Evolutionary conservation across 2,888 invertebrate genomes (phyloP).

Genomic region (Encarsia formosa): DNA sequence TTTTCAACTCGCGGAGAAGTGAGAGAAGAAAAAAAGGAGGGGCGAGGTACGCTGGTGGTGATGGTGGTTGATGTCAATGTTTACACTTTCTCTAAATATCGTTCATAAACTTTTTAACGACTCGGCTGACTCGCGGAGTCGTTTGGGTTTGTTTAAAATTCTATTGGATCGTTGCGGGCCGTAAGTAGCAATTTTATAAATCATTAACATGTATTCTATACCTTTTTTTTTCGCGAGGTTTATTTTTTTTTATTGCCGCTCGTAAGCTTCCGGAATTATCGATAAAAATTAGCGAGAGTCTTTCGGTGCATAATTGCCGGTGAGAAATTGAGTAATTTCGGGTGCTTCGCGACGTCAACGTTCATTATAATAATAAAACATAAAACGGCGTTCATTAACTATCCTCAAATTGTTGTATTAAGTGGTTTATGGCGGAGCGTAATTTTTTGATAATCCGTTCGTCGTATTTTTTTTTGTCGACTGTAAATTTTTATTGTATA

Average conservation of each 20-base stretch:
- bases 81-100: slow-evolving; percentile 25
- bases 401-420: too few relatives aligned
- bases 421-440: too few relatives aligned
- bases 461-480: too few relatives aligned
- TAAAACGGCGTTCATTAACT: too few relatives aligned
- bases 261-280: not conserved
- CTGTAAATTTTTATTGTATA: too few relatives aligned
- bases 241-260: not conserved
- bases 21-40: not conserved
- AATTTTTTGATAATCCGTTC: too few relatives aligned
- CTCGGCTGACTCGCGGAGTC: too few relatives aligned
- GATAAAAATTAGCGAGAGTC: slow-evolving; percentile 16
- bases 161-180: slow-evolving; percentile 1
- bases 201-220: slow-evolving; percentile 1
- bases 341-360: too few relatives aligned
- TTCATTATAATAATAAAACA: too few relatives aligned
- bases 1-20: not conserved
- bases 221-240: slow-evolving; percentile 4
- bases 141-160: slow-evolving; percentile 13
- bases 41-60: not conserved
- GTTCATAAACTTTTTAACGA: slow-evolving; percentile 21
- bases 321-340: too few relatives aligned
- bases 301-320: too few relatives aligned
- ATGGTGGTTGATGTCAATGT: slow-evolving; percentile 15
- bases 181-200: slow-evolving; percentile 16